Evolutionary conservation across 2,888 invertebrate species (phyloP).

Genomic region (Marronus borbonicus): DNA sequence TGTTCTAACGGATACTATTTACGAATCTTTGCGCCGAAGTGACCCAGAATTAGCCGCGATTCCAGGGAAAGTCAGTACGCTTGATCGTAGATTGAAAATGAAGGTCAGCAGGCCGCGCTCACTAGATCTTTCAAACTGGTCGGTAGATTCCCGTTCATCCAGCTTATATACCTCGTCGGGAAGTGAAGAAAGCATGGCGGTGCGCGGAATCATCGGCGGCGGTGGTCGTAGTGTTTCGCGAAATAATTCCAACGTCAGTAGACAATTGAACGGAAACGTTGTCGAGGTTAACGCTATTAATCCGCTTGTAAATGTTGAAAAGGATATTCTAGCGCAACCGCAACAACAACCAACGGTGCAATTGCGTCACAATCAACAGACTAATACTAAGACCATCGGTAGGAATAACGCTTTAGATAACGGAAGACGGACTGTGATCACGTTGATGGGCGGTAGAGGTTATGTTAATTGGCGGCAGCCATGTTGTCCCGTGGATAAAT

Average conservation of each 20-base stretch:
- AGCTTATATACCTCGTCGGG: constrained; percentile 88
- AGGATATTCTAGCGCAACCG: constrained; percentile 45
- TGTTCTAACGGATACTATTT: constrained; percentile 80
- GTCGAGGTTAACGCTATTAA: constrained; percentile 52
- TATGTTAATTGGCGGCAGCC: constrained; percentile 90
- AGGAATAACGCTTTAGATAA: constrained; percentile 59
- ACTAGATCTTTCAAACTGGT: constrained; percentile 89
- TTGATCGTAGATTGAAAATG: constrained; percentile 86
- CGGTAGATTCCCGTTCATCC: constrained; percentile 88
- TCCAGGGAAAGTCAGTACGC: constrained; percentile 85
- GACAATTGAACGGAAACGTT: constrained; percentile 70
- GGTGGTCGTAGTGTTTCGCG: constrained; percentile 78
- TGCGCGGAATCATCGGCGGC: constrained; percentile 70
- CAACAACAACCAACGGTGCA: constrained; percentile 29
- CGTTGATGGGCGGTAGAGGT: constrained; percentile 90
- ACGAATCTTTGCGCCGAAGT: constrained; percentile 84
- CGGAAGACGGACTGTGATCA: constrained; percentile 83
- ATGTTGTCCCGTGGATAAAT: constrained; percentile 74
- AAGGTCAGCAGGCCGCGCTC: constrained; percentile 87
- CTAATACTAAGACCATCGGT: constrained; percentile 60
- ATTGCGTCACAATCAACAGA: constrained; percentile 47
- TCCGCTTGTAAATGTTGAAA: constrained; percentile 58
- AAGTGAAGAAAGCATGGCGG: constrained; percentile 87
- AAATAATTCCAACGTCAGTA: constrained; percentile 84
- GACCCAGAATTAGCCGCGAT: constrained; percentile 90